These are phyloP conservation scores for Dryadula phaetusa DNA, from an alignment of 2,888 invertebrate species.

Conservation along the genomic window DNA sequence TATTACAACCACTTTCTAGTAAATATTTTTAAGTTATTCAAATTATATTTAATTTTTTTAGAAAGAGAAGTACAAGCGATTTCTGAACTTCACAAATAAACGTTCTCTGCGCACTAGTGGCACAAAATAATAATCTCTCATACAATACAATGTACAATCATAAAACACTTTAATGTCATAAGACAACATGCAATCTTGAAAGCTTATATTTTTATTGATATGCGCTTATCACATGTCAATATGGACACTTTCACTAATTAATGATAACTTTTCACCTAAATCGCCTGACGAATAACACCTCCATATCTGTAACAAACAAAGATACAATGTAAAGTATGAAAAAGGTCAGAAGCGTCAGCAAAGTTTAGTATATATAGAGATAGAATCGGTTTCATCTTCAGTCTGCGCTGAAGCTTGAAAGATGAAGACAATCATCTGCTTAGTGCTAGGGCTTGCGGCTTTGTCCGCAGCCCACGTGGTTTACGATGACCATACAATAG, in stretches of 20 bases:
- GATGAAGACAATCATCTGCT: conserved; percentile 46
- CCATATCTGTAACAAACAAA: conserved; percentile 22
- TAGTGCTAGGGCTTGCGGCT: conserved; percentile 47
- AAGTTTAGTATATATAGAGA: conserved; percentile 43
- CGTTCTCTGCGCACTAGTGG: neutral
- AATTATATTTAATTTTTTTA: no score
- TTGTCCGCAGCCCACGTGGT: conserved; percentile 46
- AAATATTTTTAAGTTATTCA: neutral
- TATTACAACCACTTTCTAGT: neutral
- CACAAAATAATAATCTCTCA: neutral
- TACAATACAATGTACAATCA: neutral
- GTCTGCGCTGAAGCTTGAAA: conserved; percentile 30
- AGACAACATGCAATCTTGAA: neutral
- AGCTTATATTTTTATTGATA: conserved; percentile 18
- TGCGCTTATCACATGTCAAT: neutral
- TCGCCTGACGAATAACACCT: conserved; percentile 21
- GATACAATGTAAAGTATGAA: conserved; percentile 25
- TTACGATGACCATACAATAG: conserved; percentile 40
- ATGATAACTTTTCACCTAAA: conserved; percentile 40
- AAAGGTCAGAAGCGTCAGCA: conserved; percentile 33
- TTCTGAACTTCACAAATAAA: neutral
- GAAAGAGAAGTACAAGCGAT: neutral
- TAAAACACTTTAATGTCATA: neutral
- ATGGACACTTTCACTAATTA: conserved; percentile 26
- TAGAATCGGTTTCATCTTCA: conserved; percentile 28